Evolutionary conservation across 2,113 vertebrate species (phyloP), one percentile per base, ranked within the genome.

Genomic region (Coptodon rendalli): DNA sequence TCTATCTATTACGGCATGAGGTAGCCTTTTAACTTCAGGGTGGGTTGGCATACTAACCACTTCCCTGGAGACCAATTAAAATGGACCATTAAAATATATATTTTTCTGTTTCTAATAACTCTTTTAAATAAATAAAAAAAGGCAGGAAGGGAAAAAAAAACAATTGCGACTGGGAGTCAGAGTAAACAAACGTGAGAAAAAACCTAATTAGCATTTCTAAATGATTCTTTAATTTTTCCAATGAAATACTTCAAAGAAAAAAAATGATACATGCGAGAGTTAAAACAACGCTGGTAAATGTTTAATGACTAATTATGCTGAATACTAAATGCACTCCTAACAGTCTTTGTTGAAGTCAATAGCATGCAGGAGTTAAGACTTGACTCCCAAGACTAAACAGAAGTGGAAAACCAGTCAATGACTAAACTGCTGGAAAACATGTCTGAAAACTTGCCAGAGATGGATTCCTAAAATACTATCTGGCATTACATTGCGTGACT

Each of bases 41-140:
- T 88, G 87, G 92, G 87, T 86, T 89, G 83, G 85, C 84, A 88
- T 90, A 81, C 52, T 56, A 89, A 88, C 87, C 54, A 68, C 29
- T 68, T 91, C 94, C 63, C 86, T 14, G 4, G 90, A 91, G 92
- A 92, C 93, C 89, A 95, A 95, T 95, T 95, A 94, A 91, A 94
- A 93, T 66, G 48, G 87, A 89, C 84, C 45, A 86, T 93, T 93
- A 87, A 19, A 80, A 85, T 91, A 71, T 76, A 81, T 91, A 3
- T 27, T 73, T 90, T 93, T 93, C 68, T 89, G 86, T 84, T 84
- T 86, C 89, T 93, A 88, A 91, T 90, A 91, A 81, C 81, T 57
- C 40, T 89, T 88, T 86, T 90, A 92, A 83, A 85, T 34, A 50
- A 85, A 81, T 59, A 81, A 81, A 81, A 59, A 80, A 82, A 45